Conservation (phyloP, 2,113 vertebrate species). For the Indicator maculatus region DNA sequence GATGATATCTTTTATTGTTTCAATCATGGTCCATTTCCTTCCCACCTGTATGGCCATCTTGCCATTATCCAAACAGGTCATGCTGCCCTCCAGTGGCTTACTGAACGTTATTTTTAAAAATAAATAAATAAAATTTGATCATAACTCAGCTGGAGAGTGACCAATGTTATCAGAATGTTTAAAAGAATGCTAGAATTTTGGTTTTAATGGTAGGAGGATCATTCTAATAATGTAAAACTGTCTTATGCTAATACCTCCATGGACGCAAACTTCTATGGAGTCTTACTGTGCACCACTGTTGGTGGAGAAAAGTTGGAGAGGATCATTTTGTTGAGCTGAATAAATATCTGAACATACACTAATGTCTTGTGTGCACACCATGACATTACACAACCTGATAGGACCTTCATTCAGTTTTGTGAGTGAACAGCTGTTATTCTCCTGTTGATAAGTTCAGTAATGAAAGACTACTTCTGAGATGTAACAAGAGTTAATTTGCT, state of each 20-base stretch:
- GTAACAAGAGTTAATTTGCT: not conserved
- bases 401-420: not conserved
- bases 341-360: not conserved
- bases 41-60: not conserved
- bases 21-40: not conserved
- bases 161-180: not conserved
- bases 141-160: not conserved
- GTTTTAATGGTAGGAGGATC: not conserved
- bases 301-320: not conserved
- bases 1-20: not conserved
- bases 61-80: conserved; percentile 29
- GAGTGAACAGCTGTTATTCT: not conserved
- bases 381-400: not conserved
- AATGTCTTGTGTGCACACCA: not conserved
- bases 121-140: not conserved
- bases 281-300: not conserved
- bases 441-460: not conserved
- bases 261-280: not conserved
- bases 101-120: not conserved
- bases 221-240: not conserved
- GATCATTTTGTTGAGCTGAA: not conserved
- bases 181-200: not conserved
- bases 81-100: conserved; percentile 60
- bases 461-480: not conserved
- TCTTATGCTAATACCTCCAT: not conserved